Percentiles rank a stretch among this genome's conserved stretches.
These are phyloP conservation scores for Drosophila aff. DNA, from an alignment of 1,140 invertebrate species.

Conservation along the genomic window DNA sequence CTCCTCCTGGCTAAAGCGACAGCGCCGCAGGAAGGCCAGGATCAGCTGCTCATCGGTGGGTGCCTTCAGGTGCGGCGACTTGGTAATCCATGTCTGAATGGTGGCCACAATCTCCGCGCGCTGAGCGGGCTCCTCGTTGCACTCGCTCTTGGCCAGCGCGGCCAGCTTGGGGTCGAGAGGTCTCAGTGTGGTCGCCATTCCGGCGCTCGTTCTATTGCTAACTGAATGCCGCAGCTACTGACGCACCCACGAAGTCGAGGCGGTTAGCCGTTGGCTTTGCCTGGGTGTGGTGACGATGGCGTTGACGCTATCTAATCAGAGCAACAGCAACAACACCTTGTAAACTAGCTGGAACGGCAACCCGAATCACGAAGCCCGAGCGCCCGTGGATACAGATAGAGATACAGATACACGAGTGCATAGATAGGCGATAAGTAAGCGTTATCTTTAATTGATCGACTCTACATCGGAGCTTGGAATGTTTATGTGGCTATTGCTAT, in stretches of 20 bases:
- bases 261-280: not conserved
- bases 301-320: slow-evolving; percentile 57
- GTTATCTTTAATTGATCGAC: slow-evolving; percentile 74
- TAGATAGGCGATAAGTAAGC: slow-evolving; percentile 51
- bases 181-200: slow-evolving; percentile 73
- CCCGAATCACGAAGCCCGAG: slow-evolving; percentile 27
- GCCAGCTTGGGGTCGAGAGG: slow-evolving; percentile 49
- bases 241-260: slow-evolving; percentile 1
- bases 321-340: slow-evolving; percentile 41
- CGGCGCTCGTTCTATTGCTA: slow-evolving; percentile 29
- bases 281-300: slow-evolving; percentile 2
- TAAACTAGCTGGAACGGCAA: slow-evolving; percentile 54
- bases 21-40: slow-evolving; percentile 87
- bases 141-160: slow-evolving; percentile 85
- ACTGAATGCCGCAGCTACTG: slow-evolving; percentile 37
- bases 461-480: slow-evolving; percentile 45
- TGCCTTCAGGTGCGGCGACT: slow-evolving; percentile 87
- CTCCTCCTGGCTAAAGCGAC: slow-evolving; percentile 89
- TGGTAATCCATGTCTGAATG: slow-evolving; percentile 88
- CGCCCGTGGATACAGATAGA: not conserved
- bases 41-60: slow-evolving; percentile 87
- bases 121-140: slow-evolving; percentile 86
- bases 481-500: slow-evolving; percentile 11
- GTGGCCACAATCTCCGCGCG: slow-evolving; percentile 85
- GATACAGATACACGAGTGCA: slow-evolving; percentile 25